phyloP scores from a whole-genome alignment of 1,140 invertebrate species.

The Acromyrmex heyeri region DNA sequence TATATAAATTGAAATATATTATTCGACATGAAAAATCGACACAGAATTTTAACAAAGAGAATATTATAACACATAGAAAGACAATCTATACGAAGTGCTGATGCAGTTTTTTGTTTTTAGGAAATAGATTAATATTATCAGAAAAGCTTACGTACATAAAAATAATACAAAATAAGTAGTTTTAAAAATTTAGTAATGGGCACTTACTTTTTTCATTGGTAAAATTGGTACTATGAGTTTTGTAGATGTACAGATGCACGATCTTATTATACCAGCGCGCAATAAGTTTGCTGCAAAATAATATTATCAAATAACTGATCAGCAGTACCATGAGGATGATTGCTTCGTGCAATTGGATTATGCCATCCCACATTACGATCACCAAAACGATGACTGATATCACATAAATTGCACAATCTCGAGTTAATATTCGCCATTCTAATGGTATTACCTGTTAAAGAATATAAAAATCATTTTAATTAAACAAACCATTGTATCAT shows the following conservation, averaged over 20 bases:
- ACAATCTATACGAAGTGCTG: background rate
- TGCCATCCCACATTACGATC: slow-evolving; percentile 92
- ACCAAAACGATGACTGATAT: slow-evolving; percentile 92
- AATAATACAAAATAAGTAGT: background rate
- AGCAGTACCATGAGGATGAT: slow-evolving; percentile 90
- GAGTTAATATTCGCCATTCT: slow-evolving; percentile 93
- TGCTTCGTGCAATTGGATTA: slow-evolving; percentile 93
- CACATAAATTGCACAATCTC: slow-evolving; percentile 94
- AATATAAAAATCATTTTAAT: background rate
- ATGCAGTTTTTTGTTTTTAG: background rate
- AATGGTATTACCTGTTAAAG: slow-evolving; percentile 91
- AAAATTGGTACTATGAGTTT: slow-evolving; percentile 24
- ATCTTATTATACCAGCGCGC: slow-evolving; percentile 60
- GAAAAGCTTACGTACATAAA: background rate
- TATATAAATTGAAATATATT: background rate
- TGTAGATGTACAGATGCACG: slow-evolving; percentile 26
- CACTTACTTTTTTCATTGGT: slow-evolving; percentile 63
- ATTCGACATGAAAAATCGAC: background rate
- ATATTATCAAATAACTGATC: slow-evolving; percentile 89
- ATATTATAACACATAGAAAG: background rate
- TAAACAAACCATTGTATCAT: background rate
- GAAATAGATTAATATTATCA: background rate
- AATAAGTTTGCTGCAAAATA: slow-evolving; percentile 85
- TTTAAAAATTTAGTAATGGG: slow-evolving; percentile 2
- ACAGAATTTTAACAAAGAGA: background rate